These are phyloP conservation scores for Chloropsis hardwickii DNA, from an alignment of 2,113 vertebrate species.

Conservation along the genomic window DNA sequence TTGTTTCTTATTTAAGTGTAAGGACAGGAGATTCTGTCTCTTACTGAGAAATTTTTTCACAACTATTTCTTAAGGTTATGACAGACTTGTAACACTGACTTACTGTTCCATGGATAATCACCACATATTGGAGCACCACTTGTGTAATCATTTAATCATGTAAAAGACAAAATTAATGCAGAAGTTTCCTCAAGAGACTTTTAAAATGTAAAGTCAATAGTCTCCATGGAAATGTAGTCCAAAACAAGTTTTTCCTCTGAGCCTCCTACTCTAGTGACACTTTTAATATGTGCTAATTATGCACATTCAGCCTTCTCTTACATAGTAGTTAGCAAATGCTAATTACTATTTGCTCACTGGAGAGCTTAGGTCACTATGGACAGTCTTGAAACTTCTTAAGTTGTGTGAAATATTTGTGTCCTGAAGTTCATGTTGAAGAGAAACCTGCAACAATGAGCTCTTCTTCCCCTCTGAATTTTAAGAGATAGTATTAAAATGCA, in stretches of 20 bases:
- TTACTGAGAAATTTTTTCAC: background rate
- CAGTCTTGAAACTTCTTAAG: background rate
- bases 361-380: background rate
- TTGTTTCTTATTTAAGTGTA: background rate
- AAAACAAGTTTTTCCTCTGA: background rate
- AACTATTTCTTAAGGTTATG: background rate
- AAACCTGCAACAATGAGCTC: background rate
- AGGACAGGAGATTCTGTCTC: background rate
- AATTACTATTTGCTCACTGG: background rate
- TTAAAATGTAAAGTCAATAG: background rate
- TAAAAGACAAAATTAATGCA: background rate
- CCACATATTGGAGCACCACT: background rate
- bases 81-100: background rate
- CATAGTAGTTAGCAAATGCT: background rate
- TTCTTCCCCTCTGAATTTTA: background rate
- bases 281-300: background rate
- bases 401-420: background rate
- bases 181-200: background rate
- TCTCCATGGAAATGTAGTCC: slow-evolving; percentile 12
- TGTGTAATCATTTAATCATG: background rate
- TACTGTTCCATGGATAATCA: background rate
- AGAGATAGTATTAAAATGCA: slow-evolving; percentile 16
- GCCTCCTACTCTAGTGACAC: background rate
- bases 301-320: background rate
- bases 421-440: background rate